phyloP scores from a whole-genome alignment of 2,797 vertebrate species.

The Rhodeus uyekii region DNA sequence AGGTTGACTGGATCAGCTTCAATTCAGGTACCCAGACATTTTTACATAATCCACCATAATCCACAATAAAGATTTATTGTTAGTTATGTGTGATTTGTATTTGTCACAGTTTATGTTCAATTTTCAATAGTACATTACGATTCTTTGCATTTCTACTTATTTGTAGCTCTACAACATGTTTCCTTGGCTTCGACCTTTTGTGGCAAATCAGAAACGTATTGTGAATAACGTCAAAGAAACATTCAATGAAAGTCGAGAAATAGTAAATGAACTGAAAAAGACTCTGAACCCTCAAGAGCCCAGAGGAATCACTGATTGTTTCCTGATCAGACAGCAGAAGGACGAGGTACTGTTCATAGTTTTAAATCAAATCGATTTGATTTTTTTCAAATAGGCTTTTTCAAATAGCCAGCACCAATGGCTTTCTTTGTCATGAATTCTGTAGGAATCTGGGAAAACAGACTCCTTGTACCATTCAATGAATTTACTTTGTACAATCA shows the following conservation, averaged over 20 bases:
- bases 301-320: constrained; percentile 54
- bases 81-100: background rate
- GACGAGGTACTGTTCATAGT: background rate
- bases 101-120: background rate
- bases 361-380: no score
- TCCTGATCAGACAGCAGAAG: constrained; percentile 41
- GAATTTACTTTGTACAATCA: constrained; percentile 52
- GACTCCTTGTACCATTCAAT: background rate
- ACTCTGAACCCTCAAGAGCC: constrained; percentile 43
- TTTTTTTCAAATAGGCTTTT: no score
- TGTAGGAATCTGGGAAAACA: constrained; percentile 21
- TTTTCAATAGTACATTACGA: background rate
- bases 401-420: no score
- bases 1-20: constrained; percentile 56
- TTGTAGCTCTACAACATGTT: constrained; percentile 60
- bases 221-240: constrained; percentile 23
- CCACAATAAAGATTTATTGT: background rate
- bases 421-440: background rate
- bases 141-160: background rate
- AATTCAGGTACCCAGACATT: constrained; percentile 55
- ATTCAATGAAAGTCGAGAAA: background rate
- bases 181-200: constrained; percentile 50
- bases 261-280: constrained; percentile 16
- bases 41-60: background rate
- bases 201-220: constrained; percentile 20